These are phyloP conservation scores for Campoletis raptor DNA, from an alignment of 2,888 invertebrate species.

Conservation along the genomic window DNA sequence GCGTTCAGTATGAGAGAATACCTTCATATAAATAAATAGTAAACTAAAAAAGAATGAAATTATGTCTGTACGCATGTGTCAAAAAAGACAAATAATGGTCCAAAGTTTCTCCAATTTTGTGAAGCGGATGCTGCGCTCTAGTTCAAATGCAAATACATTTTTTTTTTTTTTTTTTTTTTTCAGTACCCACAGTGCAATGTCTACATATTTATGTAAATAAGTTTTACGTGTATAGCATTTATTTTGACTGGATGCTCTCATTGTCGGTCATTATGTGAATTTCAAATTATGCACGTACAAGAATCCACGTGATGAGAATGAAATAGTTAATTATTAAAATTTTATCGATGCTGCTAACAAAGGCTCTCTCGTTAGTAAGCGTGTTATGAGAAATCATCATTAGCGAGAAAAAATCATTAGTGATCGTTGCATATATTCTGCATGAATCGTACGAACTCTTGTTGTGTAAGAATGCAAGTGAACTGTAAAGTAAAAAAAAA, in stretches of 20 bases:
- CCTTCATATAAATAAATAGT: neutral
- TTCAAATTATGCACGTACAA: constrained; percentile 37
- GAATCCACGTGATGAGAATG: constrained; percentile 24
- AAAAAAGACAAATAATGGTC: constrained; percentile 10
- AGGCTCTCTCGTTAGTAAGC: neutral
- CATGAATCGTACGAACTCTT: neutral
- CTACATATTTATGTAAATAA: constrained; percentile 7
- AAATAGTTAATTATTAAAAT: constrained; percentile 33
- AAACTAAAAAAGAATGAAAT: constrained; percentile 21
- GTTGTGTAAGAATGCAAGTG: neutral
- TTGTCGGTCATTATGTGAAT: constrained; percentile 24
- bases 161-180: neutral
- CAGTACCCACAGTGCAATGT: neutral
- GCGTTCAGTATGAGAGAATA: constrained; percentile 26
- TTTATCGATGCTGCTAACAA: constrained; percentile 15
- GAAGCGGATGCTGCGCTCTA: neutral
- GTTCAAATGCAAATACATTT: constrained; percentile 38
- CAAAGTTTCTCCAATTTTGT: neutral
- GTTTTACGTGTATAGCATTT: constrained; percentile 14
- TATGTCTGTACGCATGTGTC: constrained; percentile 17
- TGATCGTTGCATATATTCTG: neutral
- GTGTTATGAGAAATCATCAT: neutral
- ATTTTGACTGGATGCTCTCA: neutral
- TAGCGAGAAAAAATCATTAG: neutral
- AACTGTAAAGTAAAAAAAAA: no score